A percentile compares a stretch with the other conserved stretches of the same genome.
Evolutionary conservation across 2,888 invertebrate genomes (phyloP).

Genomic region (Neoitamus cyanurus): DNA sequence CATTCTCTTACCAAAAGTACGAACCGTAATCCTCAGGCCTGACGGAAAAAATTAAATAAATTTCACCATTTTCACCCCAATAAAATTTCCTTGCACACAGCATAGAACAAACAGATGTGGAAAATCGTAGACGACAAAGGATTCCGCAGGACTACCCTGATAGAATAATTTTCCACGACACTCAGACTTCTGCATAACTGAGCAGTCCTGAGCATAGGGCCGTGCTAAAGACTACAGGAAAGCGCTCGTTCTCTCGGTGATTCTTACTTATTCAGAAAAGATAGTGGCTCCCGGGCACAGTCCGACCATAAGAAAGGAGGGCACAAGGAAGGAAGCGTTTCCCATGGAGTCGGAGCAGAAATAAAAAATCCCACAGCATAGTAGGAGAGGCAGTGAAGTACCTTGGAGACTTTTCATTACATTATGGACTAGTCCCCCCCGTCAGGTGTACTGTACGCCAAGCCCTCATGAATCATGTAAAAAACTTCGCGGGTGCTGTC

Average conservation of each 20-base stretch:
- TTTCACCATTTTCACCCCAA: constrained; percentile 7
- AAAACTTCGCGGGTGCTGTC: constrained; percentile 2
- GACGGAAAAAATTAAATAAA: constrained; percentile 24
- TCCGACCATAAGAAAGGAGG: neutral
- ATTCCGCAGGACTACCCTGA: neutral
- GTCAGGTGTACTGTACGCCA: neutral
- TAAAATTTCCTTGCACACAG: neutral
- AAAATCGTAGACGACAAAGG: constrained; percentile 19
- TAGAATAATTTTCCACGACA: neutral
- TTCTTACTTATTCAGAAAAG: constrained; percentile 19
- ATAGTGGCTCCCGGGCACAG: neutral
- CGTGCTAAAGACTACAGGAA: neutral
- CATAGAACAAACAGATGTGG: constrained; percentile 7
- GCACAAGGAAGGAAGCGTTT: neutral
- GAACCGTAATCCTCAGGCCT: neutral
- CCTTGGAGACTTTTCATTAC: constrained; percentile 10
- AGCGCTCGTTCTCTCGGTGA: neutral
- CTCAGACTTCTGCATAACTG: neutral
- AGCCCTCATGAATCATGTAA: constrained; percentile 25
- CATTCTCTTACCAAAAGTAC: neutral
- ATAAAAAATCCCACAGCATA: neutral
- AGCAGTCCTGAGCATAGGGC: neutral
- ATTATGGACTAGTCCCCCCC: neutral
- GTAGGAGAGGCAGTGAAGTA: neutral
- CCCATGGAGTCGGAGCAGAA: neutral